A percentile compares a stretch with the other conserved stretches of the same genome.
These are phyloP conservation scores for Trissolcus basalis DNA, from an alignment of 1,140 invertebrate genomes.

Conservation along the genomic window DNA sequence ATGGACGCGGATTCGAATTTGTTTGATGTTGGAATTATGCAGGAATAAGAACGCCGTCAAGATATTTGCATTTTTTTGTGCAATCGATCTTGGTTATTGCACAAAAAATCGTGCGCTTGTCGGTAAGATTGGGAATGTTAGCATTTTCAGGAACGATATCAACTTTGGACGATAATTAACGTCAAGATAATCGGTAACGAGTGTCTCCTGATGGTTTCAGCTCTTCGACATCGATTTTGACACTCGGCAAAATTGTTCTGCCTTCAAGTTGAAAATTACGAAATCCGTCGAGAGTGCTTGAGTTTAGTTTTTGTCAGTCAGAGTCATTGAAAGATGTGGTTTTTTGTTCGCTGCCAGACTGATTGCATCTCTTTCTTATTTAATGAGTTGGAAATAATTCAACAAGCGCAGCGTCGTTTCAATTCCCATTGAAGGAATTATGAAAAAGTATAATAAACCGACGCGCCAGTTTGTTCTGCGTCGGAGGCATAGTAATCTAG, in stretches of 20 bases:
- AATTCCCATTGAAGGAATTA: too few relatives aligned
- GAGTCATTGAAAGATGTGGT: neutral
- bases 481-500: conserved; percentile 6
- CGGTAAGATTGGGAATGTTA: conserved; percentile 52
- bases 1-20: conserved; percentile 52
- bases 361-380: neutral
- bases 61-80: conserved; percentile 45
- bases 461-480: neutral
- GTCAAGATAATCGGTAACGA: conserved; percentile 41
- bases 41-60: conserved; percentile 49
- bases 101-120: conserved; percentile 38
- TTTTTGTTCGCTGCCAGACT: too few relatives aligned
- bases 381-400: conserved; percentile 1
- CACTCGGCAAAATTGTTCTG: neutral
- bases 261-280: too few relatives aligned
- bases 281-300: too few relatives aligned
- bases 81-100: conserved; percentile 48
- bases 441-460: neutral
- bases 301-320: too few relatives aligned
- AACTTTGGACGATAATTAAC: conserved; percentile 53
- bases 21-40: conserved; percentile 56
- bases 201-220: too few relatives aligned
- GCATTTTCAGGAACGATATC: conserved; percentile 55
- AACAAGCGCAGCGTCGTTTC: too few relatives aligned
- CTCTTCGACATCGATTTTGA: too few relatives aligned